Conservation (phyloP, 2,888 invertebrate genomes). For the Phorcus lineatus region DNA sequence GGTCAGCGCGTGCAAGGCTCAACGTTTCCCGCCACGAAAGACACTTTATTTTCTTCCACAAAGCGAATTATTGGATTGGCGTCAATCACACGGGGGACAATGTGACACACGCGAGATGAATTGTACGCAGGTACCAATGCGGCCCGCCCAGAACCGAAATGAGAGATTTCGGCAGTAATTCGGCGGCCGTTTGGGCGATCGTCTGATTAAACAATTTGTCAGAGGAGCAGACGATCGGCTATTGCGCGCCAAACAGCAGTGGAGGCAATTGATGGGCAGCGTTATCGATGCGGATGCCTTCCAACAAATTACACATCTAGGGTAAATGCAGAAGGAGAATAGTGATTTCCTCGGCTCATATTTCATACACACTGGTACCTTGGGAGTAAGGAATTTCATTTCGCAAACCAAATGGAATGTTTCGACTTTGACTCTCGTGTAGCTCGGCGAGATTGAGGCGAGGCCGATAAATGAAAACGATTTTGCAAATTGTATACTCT, state of each 20-base stretch:
- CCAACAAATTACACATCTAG: conserved; percentile 32
- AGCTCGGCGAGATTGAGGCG: conserved; percentile 4
- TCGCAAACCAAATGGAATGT: not conserved
- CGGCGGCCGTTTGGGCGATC: conserved; percentile 28
- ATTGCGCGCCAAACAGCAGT: conserved; percentile 30
- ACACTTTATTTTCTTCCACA: conserved; percentile 27
- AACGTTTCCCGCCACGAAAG: conserved; percentile 25
- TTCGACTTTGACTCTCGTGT: conserved; percentile 7
- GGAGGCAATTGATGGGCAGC: conserved; percentile 26
- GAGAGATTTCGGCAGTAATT: conserved; percentile 28
- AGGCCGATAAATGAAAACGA: conserved; percentile 4
- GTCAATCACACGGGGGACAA: conserved; percentile 28
- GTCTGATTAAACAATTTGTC: conserved; percentile 34
- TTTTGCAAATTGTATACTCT: conserved; percentile 11
- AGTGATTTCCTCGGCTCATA: conserved; percentile 27
- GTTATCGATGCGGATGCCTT: conserved; percentile 28
- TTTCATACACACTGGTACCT: conserved; percentile 16
- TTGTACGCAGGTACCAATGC: conserved; percentile 18
- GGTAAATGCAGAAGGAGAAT: conserved; percentile 22
- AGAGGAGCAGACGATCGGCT: conserved; percentile 29
- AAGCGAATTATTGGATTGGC: conserved; percentile 26
- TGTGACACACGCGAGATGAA: conserved; percentile 27
- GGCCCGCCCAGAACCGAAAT: conserved; percentile 24
- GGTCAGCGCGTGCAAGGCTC: conserved; percentile 27
- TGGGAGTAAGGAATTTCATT: conserved; percentile 10